phyloP scores from a whole-genome alignment of 2,888 invertebrate species.

The Masnerella sp. region DNA sequence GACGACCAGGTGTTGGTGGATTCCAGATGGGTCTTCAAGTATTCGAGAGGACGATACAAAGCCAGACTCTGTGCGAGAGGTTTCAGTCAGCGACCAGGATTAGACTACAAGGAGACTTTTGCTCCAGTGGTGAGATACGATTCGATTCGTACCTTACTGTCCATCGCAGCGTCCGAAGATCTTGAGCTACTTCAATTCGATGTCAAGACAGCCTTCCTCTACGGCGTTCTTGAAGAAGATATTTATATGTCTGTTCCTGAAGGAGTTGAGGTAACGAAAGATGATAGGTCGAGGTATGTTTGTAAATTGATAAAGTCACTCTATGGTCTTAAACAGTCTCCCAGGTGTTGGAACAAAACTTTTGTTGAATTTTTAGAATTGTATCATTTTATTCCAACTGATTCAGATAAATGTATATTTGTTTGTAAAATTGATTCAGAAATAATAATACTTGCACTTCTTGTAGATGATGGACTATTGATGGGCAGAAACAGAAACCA shows the following conservation, averaged over 20 bases:
- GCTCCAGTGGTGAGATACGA: conserved; percentile 19
- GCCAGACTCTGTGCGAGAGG: conserved; percentile 11
- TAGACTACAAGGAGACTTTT: conserved; percentile 15
- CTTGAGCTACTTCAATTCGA: conserved; percentile 4
- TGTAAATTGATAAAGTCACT: conserved; percentile 7
- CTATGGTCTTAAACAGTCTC: conserved; percentile 14
- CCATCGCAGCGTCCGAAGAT: background rate
- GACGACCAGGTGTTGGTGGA: background rate
- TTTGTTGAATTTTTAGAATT: conserved; percentile 1
- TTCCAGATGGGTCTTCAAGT: conserved; percentile 31
- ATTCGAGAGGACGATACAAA: background rate
- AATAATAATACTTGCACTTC: background rate
- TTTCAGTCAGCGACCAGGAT: background rate
- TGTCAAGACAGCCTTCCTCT: conserved; percentile 5
- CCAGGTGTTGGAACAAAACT: conserved; percentile 11
- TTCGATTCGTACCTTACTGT: background rate
- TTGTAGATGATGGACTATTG: conserved; percentile 26
- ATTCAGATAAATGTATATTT: background rate
- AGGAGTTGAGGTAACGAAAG: background rate
- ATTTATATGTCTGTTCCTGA: conserved; percentile 6
- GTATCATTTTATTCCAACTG: conserved; percentile 36
- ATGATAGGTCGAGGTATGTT: background rate
- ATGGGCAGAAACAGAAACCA: conserved; percentile 20
- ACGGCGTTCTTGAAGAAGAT: background rate
- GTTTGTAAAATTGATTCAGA: background rate